Conservation (phyloP, 2,113 vertebrate species). For the Apus apus region DNA sequence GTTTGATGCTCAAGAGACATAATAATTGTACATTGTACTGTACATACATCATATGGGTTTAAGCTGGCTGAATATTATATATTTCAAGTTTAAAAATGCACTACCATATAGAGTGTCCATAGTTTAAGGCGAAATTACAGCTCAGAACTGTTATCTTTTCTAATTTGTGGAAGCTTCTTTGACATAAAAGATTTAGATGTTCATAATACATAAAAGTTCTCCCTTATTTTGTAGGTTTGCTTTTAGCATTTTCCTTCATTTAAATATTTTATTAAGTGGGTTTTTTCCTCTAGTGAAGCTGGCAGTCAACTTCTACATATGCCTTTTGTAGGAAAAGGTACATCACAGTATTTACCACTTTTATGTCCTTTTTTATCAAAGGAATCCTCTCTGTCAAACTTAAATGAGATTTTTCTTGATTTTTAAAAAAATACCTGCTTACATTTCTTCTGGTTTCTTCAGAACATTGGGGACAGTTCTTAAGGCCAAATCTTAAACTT, state of each 20-base stretch:
- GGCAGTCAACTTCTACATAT: conserved; percentile 73
- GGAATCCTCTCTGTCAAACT: conserved; percentile 77
- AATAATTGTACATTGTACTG: conserved; percentile 92
- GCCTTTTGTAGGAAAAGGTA: conserved; percentile 77
- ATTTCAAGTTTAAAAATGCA: conserved; percentile 96
- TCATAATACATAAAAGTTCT: conserved; percentile 72
- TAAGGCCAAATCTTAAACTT: conserved; percentile 84
- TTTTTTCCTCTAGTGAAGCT: conserved; percentile 67
- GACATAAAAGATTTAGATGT: conserved; percentile 78
- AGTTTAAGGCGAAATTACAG: conserved; percentile 99
- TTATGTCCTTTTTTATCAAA: conserved; percentile 72
- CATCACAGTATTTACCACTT: conserved; percentile 86
- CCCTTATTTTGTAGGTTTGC: conserved; percentile 68
- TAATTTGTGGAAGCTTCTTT: conserved; percentile 86
- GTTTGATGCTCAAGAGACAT: conserved; percentile 90
- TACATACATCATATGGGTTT: conserved; percentile 93
- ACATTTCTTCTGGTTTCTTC: conserved; percentile 82
- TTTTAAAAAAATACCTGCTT: conserved; percentile 87
- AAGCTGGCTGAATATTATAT: conserved; percentile 94
- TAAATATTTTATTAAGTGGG: conserved; percentile 78
- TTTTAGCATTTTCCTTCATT: conserved; percentile 72
- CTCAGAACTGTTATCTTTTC: conserved; percentile 91
- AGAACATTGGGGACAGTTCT: conserved; percentile 80
- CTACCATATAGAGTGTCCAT: conserved; percentile 93
- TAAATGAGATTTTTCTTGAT: conserved; percentile 76